Percentiles rank a stretch among this genome's conserved stretches.
Evolutionary conservation across 2,888 invertebrate genomes (phyloP).

Genomic region (Nymphalis urticae): DNA sequence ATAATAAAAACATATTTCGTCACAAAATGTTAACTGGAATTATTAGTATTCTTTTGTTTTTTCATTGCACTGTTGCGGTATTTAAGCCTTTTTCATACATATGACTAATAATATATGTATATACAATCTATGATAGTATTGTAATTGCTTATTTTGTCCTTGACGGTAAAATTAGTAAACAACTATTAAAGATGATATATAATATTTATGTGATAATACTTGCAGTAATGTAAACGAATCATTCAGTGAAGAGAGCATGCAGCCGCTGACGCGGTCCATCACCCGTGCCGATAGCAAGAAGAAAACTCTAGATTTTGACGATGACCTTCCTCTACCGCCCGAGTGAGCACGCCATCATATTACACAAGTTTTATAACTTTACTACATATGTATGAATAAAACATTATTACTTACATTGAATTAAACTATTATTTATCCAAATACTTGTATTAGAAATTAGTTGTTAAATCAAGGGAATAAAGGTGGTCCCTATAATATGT

Average conservation of each 20-base stretch:
- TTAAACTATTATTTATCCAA: slow-evolving; percentile 3
- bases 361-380: slow-evolving; percentile 19
- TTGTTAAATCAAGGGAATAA: not conserved
- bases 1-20: too few species aligned
- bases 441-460: not conserved
- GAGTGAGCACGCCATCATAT: slow-evolving; percentile 49
- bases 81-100: too few species aligned
- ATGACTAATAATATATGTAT: too few species aligned
- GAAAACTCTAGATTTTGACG: slow-evolving; percentile 61
- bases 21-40: too few species aligned
- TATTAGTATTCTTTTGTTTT: not conserved
- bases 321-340: slow-evolving; percentile 74
- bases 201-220: not conserved
- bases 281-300: slow-evolving; percentile 53
- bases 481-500: not conserved
- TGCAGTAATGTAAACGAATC: slow-evolving; percentile 42
- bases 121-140: too few species aligned
- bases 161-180: too few species aligned
- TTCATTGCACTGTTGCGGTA: not conserved
- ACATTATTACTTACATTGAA: slow-evolving; percentile 3
- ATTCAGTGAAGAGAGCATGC: slow-evolving; percentile 50
- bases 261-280: slow-evolving; percentile 51
- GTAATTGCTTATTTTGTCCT: too few species aligned
- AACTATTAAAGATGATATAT: too few species aligned
- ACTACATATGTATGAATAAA: slow-evolving; percentile 21